Conservation (phyloP, 1,140 invertebrate genomes). For the Drosophila funebris region DNA sequence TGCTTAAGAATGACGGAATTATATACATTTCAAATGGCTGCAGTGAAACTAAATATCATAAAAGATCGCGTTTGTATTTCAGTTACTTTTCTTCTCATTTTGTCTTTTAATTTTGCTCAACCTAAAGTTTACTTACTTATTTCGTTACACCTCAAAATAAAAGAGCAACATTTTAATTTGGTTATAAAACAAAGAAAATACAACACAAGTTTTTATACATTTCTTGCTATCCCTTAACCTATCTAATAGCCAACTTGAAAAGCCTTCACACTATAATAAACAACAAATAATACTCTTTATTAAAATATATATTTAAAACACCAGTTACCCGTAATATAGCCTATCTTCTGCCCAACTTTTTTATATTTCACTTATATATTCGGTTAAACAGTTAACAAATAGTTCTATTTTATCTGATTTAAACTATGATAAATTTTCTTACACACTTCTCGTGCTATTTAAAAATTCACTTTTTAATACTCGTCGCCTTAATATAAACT, state of each 20-base stretch:
- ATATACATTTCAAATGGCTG: slow-evolving; percentile 60
- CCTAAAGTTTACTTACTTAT: slow-evolving; percentile 16
- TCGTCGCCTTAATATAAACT: slow-evolving; percentile 36
- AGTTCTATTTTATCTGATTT: slow-evolving; percentile 34
- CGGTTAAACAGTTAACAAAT: slow-evolving; percentile 33
- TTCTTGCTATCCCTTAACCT: not conserved
- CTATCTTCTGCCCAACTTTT: slow-evolving; percentile 22
- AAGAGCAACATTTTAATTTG: slow-evolving; percentile 18
- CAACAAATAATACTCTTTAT: slow-evolving; percentile 9
- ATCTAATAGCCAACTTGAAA: slow-evolving; percentile 8
- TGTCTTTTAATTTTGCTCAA: not conserved
- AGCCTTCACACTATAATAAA: slow-evolving; percentile 13
- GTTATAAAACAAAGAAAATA: not conserved
- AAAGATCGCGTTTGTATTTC: slow-evolving; percentile 53
- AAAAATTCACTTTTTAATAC: slow-evolving; percentile 51
- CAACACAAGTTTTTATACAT: slow-evolving; percentile 5
- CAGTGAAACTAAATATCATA: slow-evolving; percentile 42
- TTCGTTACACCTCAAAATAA: slow-evolving; percentile 1
- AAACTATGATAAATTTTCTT: slow-evolving; percentile 38
- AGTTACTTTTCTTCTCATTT: slow-evolving; percentile 36
- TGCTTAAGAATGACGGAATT: slow-evolving; percentile 83
- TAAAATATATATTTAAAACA: slow-evolving; percentile 33
- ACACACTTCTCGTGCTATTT: slow-evolving; percentile 60
- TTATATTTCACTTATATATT: slow-evolving; percentile 42
- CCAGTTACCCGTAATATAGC: slow-evolving; percentile 15